Conservation (phyloP, 2,797 vertebrate genomes). For the Phalanger gymnotis region DNA sequence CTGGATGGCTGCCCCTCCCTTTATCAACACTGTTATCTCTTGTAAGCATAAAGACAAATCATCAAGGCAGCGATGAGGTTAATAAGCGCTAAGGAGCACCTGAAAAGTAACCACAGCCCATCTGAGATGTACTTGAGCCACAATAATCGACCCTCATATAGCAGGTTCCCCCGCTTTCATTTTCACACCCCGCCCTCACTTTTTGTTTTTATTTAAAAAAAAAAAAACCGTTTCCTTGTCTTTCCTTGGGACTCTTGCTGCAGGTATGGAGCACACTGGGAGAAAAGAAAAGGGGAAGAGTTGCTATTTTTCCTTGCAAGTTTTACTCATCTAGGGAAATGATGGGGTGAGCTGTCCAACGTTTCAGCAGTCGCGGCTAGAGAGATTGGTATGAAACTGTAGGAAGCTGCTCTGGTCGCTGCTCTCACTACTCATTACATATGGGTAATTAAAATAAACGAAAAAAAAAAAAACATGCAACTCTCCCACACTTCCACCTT, state of each 20-base stretch:
- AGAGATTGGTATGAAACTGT: background rate
- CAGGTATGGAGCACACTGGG: background rate
- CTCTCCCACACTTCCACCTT: background rate
- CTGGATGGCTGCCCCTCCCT: background rate
- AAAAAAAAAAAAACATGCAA: background rate
- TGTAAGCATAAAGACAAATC: background rate
- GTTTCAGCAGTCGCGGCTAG: background rate
- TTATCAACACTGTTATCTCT: background rate
- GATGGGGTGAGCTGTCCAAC: slow-evolving; percentile 38
- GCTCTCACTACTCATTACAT: background rate
- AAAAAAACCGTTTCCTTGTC: background rate
- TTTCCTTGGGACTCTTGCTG: background rate
- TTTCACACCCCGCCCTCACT: background rate
- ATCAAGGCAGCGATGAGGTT: slow-evolving; percentile 11
- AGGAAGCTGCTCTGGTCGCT: background rate
- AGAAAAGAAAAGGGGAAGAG: background rate
- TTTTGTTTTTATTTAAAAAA: background rate
- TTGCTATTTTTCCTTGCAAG: background rate
- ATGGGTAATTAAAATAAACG: background rate
- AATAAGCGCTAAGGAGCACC: slow-evolving; percentile 17
- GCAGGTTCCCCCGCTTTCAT: background rate
- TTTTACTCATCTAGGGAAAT: background rate
- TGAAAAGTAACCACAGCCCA: slow-evolving; percentile 27
- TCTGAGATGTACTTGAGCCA: slow-evolving; percentile 49
- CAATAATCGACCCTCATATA: slow-evolving; percentile 13